Percentiles rank a stretch among this genome's conserved stretches.
These are phyloP conservation scores for Fregetta grallaria DNA, from an alignment of 2,113 vertebrate genomes.

Conservation along the genomic window DNA sequence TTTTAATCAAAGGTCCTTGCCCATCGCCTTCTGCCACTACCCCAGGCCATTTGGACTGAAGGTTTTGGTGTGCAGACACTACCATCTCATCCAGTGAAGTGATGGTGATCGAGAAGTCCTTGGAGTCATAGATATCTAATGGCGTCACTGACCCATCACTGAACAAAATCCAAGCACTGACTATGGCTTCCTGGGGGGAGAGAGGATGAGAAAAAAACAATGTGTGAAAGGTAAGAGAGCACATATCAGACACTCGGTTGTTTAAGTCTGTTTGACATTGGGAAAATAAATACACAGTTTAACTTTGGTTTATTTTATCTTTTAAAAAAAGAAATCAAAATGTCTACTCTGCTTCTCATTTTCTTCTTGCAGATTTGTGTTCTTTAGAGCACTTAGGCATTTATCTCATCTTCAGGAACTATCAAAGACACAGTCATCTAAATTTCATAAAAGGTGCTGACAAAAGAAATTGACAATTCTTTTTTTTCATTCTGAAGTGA, in stretches of 20 bases:
- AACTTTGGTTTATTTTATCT: background rate
- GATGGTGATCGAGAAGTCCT: slow-evolving; percentile 86
- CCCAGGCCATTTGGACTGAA: slow-evolving; percentile 77
- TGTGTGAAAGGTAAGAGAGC: background rate
- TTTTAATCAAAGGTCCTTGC: slow-evolving; percentile 87
- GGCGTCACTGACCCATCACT: slow-evolving; percentile 93
- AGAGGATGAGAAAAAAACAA: background rate
- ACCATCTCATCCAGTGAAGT: slow-evolving; percentile 89
- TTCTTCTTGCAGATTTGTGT: background rate
- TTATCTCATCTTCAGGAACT: background rate
- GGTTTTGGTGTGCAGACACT: slow-evolving; percentile 82
- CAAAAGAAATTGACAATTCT: background rate
- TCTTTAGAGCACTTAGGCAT: background rate
- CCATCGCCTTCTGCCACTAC: slow-evolving; percentile 90
- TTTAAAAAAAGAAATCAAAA: background rate
- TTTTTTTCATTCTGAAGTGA: background rate
- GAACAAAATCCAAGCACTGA: slow-evolving; percentile 93
- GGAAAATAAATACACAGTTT: background rate
- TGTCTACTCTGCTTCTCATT: background rate
- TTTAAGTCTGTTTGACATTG: background rate
- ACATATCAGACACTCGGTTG: background rate
- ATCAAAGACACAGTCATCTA: background rate
- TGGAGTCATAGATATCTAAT: slow-evolving; percentile 90
- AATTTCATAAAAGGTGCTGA: background rate
- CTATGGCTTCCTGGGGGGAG: slow-evolving; percentile 83